Evolutionary conservation across 2,113 vertebrate genomes (phyloP).

Genomic region (Oncorhynchus mykiss): DNA sequence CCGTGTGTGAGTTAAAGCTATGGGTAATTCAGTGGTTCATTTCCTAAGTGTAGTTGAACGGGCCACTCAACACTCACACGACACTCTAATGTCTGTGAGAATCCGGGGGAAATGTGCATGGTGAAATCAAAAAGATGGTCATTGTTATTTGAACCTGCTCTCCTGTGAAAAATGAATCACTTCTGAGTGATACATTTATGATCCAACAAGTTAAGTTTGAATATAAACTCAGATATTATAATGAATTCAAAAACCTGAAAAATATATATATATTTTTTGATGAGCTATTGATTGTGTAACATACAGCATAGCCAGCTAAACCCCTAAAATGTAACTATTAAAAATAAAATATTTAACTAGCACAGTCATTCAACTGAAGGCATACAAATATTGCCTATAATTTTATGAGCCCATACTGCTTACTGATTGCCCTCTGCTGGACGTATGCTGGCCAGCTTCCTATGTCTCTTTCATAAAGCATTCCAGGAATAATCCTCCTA

Average conservation of each 20-base stretch:
- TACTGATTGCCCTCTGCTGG: constrained; percentile 7
- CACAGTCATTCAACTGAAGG: background rate
- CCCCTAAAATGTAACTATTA: background rate
- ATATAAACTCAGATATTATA: no score
- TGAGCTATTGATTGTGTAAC: background rate
- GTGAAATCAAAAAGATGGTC: background rate
- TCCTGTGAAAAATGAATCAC: background rate
- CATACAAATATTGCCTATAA: background rate
- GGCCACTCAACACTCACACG: no score
- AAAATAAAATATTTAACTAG: background rate
- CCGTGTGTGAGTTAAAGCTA: background rate
- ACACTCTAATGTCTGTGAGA: no score
- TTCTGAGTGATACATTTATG: background rate
- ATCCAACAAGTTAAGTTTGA: no score
- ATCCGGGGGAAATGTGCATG: background rate
- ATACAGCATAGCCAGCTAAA: background rate
- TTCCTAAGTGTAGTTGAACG: no score
- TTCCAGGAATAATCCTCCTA: background rate
- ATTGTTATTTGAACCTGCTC: background rate
- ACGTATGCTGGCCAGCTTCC: background rate
- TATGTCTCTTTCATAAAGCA: no score
- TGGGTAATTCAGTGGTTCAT: background rate
- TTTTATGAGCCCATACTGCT: background rate
- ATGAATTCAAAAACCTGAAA: no score
- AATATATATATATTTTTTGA: no score